Percentiles rank a stretch among this genome's conserved stretches.
These are phyloP conservation scores for Microdon myrmicae DNA, from an alignment of 2,888 invertebrate species.

Conservation along the genomic window DNA sequence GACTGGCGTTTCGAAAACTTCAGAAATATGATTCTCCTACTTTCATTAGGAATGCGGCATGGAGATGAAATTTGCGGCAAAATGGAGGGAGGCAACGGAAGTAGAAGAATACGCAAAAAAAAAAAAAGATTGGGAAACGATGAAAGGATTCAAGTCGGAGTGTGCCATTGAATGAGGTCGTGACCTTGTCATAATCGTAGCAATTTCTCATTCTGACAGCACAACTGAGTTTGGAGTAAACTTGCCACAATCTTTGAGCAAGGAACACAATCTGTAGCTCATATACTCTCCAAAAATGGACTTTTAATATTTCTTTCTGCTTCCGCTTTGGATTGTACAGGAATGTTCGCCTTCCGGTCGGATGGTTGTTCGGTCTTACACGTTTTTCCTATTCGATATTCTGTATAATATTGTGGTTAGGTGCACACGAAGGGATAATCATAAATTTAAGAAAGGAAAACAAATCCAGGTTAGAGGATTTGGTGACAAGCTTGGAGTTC, in stretches of 20 bases:
- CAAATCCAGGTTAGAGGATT: too few species aligned
- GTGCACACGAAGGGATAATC: too few species aligned
- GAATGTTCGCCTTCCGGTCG: too few species aligned
- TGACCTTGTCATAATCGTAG: conserved; percentile 45
- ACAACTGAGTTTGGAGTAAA: neutral
- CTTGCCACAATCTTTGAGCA: conserved; percentile 1
- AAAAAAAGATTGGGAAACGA: neutral
- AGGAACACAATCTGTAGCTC: too few species aligned
- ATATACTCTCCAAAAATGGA: too few species aligned
- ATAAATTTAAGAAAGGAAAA: too few species aligned
- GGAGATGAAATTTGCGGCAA: neutral
- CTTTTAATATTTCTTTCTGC: conserved; percentile 20
- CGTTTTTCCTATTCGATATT: too few species aligned
- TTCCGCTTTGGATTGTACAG: conserved; percentile 6
- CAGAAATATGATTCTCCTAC: conserved; percentile 1
- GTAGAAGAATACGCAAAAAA: conserved; percentile 7
- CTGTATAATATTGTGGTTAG: too few species aligned
- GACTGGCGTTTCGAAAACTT: conserved; percentile 8
- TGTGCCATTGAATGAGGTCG: conserved; percentile 35
- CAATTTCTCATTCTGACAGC: conserved; percentile 43
- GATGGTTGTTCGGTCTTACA: too few species aligned
- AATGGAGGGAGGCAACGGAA: conserved; percentile 12
- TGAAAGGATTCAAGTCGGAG: conserved; percentile 18
- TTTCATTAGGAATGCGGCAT: conserved; percentile 23
- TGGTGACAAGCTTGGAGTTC: too few species aligned